Conservation (phyloP, 2,797 vertebrate species). For the Falco berigora region DNA sequence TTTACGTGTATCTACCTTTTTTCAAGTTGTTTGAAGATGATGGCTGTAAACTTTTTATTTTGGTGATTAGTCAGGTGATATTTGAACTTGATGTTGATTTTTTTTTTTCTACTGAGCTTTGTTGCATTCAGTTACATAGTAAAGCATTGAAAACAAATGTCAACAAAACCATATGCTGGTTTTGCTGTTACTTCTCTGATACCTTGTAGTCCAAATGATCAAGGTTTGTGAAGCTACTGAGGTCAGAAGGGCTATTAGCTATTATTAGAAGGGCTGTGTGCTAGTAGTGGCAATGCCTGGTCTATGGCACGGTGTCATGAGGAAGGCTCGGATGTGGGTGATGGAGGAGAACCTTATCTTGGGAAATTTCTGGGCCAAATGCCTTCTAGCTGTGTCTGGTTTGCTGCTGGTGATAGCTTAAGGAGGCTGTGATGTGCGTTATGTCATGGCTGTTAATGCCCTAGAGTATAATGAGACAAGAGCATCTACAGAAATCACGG, state of each 20-base stretch:
- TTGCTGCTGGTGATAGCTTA: not conserved
- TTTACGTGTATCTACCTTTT: not conserved
- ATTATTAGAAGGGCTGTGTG: not conserved
- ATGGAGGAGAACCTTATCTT: not conserved
- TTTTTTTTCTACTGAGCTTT: not conserved
- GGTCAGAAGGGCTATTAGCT: not conserved
- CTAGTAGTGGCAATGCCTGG: not conserved
- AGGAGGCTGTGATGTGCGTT: not conserved
- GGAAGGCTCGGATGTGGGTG: not conserved
- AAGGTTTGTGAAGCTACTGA: not conserved
- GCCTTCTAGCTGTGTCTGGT: not conserved
- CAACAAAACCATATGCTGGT: not conserved
- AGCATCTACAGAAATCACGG: not conserved
- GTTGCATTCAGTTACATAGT: not conserved
- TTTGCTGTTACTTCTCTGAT: not conserved
- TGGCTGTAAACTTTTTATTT: not conserved
- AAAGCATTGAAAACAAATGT: not conserved
- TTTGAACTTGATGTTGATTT: not conserved
- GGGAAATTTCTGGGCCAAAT: not conserved
- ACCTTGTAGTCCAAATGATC: not conserved
- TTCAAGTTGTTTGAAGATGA: not conserved
- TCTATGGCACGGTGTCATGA: not conserved
- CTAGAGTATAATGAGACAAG: fast-evolving
- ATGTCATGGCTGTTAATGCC: fast-evolving
- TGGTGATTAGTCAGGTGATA: not conserved